phyloP scores from a whole-genome alignment of 37 sponge, comb jelly and placozoan genomes.

The Cliona cf. orientalis region DNA sequence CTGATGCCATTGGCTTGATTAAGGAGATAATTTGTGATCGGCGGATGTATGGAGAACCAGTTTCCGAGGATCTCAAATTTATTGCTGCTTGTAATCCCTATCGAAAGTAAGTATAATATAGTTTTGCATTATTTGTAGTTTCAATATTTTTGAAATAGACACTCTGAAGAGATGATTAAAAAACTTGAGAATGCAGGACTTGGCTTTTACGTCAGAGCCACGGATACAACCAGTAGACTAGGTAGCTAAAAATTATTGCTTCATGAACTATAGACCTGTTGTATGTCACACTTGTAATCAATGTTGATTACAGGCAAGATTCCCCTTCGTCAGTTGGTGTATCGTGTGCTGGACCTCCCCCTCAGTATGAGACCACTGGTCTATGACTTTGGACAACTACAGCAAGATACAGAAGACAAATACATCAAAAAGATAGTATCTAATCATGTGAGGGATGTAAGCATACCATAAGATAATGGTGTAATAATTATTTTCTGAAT shows the following conservation, averaged over 20 bases:
- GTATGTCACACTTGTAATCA: not conserved
- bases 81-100: constrained; percentile 97
- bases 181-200: constrained; percentile 85
- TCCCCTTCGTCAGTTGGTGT: constrained; percentile 95
- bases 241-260: constrained; percentile 28
- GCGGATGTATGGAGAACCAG: constrained; percentile 61
- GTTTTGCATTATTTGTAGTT: too few species aligned
- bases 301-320: constrained; percentile 51
- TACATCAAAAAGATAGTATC: constrained; percentile 81
- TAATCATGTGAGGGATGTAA: constrained; percentile 73
- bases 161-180: constrained; percentile 81
- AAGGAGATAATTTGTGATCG: constrained; percentile 95
- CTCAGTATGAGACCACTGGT: constrained; percentile 93
- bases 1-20: constrained; percentile 87
- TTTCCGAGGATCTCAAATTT: constrained; percentile 73
- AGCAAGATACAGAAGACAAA: constrained; percentile 58
- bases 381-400: constrained; percentile 96
- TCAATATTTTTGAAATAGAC: too few species aligned
- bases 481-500: not conserved
- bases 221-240: constrained; percentile 67
- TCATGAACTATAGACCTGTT: not conserved
- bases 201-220: constrained; percentile 74
- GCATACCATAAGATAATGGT: not conserved
- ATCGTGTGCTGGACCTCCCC: constrained; percentile 94
- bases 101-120: constrained; percentile 64